Conservation (phyloP, 2,888 invertebrate genomes). For the Myopa testacea region DNA sequence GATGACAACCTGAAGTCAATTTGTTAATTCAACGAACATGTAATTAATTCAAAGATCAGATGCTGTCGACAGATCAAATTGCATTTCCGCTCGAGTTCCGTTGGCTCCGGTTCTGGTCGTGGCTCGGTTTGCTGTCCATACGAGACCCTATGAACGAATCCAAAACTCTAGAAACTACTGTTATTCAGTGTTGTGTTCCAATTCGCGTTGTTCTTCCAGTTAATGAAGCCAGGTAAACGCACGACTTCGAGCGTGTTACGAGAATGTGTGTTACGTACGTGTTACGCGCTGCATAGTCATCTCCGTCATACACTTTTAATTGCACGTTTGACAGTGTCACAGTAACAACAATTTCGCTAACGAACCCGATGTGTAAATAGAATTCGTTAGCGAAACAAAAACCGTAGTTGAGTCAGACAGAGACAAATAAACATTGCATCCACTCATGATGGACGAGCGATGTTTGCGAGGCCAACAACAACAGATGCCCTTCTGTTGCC, state of each 20-base stretch:
- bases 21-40: conserved; percentile 51
- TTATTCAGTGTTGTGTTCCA: not conserved
- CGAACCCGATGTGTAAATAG: not conserved
- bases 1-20: conserved; percentile 31
- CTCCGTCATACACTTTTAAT: not conserved
- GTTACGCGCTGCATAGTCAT: not conserved
- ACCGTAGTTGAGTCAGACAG: not conserved
- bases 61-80: conserved; percentile 38
- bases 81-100: conserved; percentile 14
- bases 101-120: too few relatives aligned
- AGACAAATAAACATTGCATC: not conserved
- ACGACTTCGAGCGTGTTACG: not conserved
- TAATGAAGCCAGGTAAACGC: not conserved
- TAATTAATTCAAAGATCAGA: conserved; percentile 51
- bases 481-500: not conserved
- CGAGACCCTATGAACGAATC: not conserved
- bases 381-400: too few relatives aligned
- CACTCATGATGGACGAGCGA: not conserved
- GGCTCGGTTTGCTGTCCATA: too few relatives aligned
- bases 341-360: not conserved
- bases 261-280: not conserved
- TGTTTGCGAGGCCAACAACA: too few relatives aligned
- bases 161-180: not conserved
- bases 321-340: not conserved
- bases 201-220: not conserved